A percentile compares a stretch with the other conserved stretches of the same genome.
Evolutionary conservation across 2,113 vertebrate genomes (phyloP).

Genomic region (Hyperopisus bebe): DNA sequence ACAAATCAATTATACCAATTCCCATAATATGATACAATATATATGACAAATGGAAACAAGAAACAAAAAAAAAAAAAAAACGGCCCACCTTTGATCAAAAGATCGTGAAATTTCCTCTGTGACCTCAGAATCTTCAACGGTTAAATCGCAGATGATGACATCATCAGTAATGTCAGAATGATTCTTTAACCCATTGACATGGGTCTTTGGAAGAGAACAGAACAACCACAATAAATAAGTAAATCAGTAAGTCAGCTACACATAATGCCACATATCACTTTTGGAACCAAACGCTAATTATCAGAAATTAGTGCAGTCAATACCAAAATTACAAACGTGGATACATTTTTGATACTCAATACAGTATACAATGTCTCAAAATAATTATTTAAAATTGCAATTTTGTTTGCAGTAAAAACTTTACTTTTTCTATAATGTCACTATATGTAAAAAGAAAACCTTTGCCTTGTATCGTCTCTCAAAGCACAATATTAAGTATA

Average conservation of each 20-base stretch:
- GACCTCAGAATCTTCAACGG: constrained; percentile 66
- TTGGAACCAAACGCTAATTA: neutral
- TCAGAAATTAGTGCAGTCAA: neutral
- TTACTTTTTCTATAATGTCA: neutral
- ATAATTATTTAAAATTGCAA: neutral
- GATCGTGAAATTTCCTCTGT: constrained; percentile 43
- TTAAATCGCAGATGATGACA: constrained; percentile 86
- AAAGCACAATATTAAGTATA: neutral
- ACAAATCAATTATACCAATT: neutral
- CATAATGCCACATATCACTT: neutral
- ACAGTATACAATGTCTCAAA: neutral
- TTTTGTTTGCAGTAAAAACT: neutral
- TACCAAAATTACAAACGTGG: neutral
- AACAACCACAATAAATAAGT: neutral
- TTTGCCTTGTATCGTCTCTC: neutral
- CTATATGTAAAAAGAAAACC: neutral
- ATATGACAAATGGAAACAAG: neutral
- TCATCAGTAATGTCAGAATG: constrained; percentile 77
- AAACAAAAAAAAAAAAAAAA: neutral
- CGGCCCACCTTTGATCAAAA: constrained; percentile 48
- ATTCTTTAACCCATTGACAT: constrained; percentile 61
- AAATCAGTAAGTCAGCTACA: neutral
- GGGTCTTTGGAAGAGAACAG: neutral
- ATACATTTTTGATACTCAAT: neutral
- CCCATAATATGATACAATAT: neutral